phyloP scores from a whole-genome alignment of 2,113 vertebrate genomes.

The Cyanoderma ruficeps region DNA sequence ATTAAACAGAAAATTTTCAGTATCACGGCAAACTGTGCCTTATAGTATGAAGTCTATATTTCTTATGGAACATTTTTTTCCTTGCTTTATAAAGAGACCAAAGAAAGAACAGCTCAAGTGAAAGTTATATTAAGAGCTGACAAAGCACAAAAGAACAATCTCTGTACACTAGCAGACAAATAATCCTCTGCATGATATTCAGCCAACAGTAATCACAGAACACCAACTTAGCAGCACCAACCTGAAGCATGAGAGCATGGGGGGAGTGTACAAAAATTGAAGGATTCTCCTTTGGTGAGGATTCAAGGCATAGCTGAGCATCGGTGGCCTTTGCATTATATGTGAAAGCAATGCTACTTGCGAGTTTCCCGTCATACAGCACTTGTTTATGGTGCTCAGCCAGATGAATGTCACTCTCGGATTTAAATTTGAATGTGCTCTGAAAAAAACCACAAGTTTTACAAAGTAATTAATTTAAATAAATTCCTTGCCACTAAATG shows the following conservation, averaged over 20 bases:
- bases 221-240: constrained; percentile 54
- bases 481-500: neutral
- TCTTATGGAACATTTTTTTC: neutral
- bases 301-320: constrained; percentile 96
- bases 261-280: constrained; percentile 99
- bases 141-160: neutral
- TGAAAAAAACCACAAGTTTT: constrained; percentile 45
- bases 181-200: neutral
- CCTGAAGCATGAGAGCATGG: constrained; percentile 98
- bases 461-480: neutral
- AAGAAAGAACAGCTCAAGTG: neutral
- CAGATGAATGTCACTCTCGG: constrained; percentile 98
- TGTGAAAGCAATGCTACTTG: constrained; percentile 96
- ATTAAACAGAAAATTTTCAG: neutral
- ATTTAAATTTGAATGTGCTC: constrained; percentile 99
- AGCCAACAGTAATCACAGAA: neutral
- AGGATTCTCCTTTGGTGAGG: constrained; percentile 96
- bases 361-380: constrained; percentile 95
- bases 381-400: constrained; percentile 99
- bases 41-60: neutral
- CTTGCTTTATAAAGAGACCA: neutral
- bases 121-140: neutral
- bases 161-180: neutral
- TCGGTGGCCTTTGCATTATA: constrained; percentile 98
- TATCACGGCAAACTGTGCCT: neutral